These are phyloP conservation scores for Lampropteryx suffumata DNA, from an alignment of 2,888 invertebrate species.

Conservation along the genomic window DNA sequence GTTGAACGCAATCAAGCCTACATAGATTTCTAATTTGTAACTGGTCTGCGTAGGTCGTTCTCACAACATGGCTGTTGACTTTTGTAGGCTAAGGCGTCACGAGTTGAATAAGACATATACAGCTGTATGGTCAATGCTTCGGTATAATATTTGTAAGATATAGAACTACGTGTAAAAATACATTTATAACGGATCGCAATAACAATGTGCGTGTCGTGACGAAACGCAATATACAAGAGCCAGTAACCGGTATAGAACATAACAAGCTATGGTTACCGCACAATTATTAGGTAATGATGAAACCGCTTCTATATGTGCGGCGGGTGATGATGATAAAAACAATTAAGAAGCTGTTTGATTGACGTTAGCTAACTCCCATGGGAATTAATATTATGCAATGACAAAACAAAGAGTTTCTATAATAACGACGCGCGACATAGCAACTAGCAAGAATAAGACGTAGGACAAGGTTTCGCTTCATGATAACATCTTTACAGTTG, in stretches of 20 bases:
- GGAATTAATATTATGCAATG: slow-evolving; percentile 21
- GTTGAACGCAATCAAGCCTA: slow-evolving; percentile 47
- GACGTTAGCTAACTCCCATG: slow-evolving; percentile 29
- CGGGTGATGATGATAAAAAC: slow-evolving; percentile 24
- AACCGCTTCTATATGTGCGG: slow-evolving; percentile 20
- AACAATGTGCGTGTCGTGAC: slow-evolving; percentile 28
- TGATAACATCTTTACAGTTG: slow-evolving; percentile 46
- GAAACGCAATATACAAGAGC: slow-evolving; percentile 29
- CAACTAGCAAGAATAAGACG: slow-evolving; percentile 13
- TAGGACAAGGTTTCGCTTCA: slow-evolving; percentile 39
- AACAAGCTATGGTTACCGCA: slow-evolving; percentile 33
- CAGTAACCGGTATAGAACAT: slow-evolving; percentile 29
- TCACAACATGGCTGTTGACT: slow-evolving; percentile 15
- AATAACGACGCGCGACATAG: slow-evolving; percentile 17
- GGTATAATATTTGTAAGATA: background rate
- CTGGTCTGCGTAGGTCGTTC: slow-evolving; percentile 31
- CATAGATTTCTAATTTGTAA: slow-evolving; percentile 57
- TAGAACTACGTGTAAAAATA: background rate
- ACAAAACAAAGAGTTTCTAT: slow-evolving; percentile 37
- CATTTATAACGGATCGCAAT: slow-evolving; percentile 24
- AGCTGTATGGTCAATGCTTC: slow-evolving; percentile 16
- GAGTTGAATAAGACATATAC: slow-evolving; percentile 10
- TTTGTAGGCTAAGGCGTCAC: slow-evolving; percentile 26
- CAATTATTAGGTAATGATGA: slow-evolving; percentile 33
- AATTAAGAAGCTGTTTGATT: slow-evolving; percentile 26